phyloP scores from a whole-genome alignment of 2,888 invertebrate genomes.

The Euzetes globulus region DNA sequence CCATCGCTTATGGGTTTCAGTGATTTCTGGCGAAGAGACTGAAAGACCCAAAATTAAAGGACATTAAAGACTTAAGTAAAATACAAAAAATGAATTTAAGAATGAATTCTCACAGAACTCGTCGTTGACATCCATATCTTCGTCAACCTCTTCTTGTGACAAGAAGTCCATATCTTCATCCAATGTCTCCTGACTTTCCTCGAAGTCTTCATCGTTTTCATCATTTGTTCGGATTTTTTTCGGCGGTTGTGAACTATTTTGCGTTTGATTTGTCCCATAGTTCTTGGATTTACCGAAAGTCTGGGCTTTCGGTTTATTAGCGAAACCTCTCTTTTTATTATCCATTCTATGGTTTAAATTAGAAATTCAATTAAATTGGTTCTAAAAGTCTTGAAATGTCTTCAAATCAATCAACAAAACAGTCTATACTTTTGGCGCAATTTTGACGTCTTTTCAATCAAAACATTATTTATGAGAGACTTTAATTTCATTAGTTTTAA shows the following conservation, averaged over 20 bases:
- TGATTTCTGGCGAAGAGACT: conserved; percentile 38
- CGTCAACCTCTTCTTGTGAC: neutral
- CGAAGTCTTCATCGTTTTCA: conserved; percentile 24
- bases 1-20: conserved; percentile 56
- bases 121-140: neutral
- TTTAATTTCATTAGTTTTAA: too few species aligned
- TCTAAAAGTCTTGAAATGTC: too few species aligned
- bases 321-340: conserved; percentile 12
- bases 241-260: neutral
- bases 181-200: conserved; percentile 17
- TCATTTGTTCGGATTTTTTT: neutral
- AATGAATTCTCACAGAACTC: neutral
- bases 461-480: neutral
- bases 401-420: neutral
- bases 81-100: neutral
- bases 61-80: too few species aligned
- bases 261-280: neutral
- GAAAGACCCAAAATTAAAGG: neutral
- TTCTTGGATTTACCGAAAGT: conserved; percentile 1
- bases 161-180: conserved; percentile 14
- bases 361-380: neutral
- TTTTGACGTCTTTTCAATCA: neutral
- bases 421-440: conserved; percentile 21
- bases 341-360: neutral
- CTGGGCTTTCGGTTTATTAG: neutral